Conservation (phyloP, 2,113 vertebrate genomes). For the Melanostigma gelatinosum region DNA sequence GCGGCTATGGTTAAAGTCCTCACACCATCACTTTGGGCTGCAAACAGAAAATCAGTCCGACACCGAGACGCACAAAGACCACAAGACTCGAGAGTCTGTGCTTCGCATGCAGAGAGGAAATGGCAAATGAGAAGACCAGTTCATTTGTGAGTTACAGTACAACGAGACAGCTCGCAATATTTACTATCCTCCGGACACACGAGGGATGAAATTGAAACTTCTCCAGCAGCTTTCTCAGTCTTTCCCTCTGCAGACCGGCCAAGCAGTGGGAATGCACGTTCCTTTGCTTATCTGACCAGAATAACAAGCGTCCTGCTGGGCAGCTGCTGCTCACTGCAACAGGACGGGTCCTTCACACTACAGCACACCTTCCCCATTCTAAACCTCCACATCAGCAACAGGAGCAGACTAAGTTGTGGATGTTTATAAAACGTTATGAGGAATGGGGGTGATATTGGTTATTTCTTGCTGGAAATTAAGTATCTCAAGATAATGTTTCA, state of each 20-base stretch:
- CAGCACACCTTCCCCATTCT: conserved; percentile 20
- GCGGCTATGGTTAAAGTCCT: neutral
- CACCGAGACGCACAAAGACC: neutral
- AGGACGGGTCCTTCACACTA: conserved; percentile 7
- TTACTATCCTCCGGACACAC: neutral
- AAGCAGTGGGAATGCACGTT: conserved; percentile 41
- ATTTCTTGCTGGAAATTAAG: neutral
- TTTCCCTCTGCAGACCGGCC: conserved; percentile 38
- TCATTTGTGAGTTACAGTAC: neutral
- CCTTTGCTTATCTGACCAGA: conserved; percentile 70
- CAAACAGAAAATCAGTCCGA: neutral
- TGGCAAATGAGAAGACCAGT: neutral
- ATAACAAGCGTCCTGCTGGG: conserved; percentile 69
- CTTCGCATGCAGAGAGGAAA: neutral
- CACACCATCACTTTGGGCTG: neutral
- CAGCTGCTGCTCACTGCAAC: conserved; percentile 61
- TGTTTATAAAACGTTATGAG: neutral
- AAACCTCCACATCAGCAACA: neutral
- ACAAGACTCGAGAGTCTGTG: neutral
- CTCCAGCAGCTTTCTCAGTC: conserved; percentile 21
- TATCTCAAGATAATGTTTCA: neutral
- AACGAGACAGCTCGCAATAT: conserved; percentile 1
- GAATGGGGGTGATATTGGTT: neutral
- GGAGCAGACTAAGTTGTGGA: neutral
- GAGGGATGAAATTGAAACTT: conserved; percentile 14